A percentile compares a stretch with the other conserved stretches of the same genome.
phyloP scores from a whole-genome alignment of 2,888 invertebrate genomes.

The Sinodicranocentrus sp. region DNA sequence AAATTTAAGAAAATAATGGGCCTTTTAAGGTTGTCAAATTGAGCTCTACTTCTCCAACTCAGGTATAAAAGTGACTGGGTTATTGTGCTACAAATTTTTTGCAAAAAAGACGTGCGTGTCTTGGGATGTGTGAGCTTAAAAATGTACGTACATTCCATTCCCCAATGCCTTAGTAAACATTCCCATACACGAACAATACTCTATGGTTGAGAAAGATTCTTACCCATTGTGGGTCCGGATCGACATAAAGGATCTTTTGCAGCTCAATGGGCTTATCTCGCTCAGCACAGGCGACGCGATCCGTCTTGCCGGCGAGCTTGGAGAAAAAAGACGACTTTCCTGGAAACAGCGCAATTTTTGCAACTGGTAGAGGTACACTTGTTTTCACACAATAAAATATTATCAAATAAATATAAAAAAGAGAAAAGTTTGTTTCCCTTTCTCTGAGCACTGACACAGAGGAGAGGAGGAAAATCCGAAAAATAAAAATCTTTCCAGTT shows the following conservation, averaged over 20 bases:
- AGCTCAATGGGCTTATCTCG: constrained; percentile 68
- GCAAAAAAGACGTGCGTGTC: too few relatives aligned
- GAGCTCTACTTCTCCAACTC: too few relatives aligned
- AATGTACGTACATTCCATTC: too few relatives aligned
- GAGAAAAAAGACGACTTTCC: constrained; percentile 58
- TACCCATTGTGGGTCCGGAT: constrained; percentile 66
- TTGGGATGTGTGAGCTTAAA: too few relatives aligned
- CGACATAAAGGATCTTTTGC: constrained; percentile 66
- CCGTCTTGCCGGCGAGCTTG: constrained; percentile 66
- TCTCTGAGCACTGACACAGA: neutral
- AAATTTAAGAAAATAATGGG: neutral
- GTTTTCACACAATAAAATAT: constrained; percentile 36
- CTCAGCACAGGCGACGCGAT: constrained; percentile 65
- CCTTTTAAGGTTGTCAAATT: too few relatives aligned
- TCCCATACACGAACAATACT: too few relatives aligned
- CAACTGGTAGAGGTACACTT: constrained; percentile 46
- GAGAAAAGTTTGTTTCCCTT: neutral
- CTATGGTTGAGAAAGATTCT: neutral
- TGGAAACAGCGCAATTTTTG: constrained; percentile 62
- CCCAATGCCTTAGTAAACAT: too few relatives aligned
- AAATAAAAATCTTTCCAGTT: constrained; percentile 21
- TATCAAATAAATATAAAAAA: constrained; percentile 36
- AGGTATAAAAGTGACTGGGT: too few relatives aligned
- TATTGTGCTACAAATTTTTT: too few relatives aligned
- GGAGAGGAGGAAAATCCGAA: neutral